phyloP scores from a whole-genome alignment of 2,888 invertebrate genomes.

The Pharmacophagus antenor region DNA sequence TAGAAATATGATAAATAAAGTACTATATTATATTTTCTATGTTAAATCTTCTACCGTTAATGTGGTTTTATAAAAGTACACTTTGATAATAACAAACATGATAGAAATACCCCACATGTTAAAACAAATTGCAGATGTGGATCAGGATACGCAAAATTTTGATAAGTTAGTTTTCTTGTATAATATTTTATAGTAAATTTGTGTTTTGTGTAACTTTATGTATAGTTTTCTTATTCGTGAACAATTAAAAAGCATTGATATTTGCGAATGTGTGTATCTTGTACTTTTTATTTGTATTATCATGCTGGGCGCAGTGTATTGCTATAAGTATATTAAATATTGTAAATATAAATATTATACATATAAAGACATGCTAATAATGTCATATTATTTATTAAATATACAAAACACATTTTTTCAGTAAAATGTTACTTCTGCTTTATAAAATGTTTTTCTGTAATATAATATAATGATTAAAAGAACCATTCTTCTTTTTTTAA shows the following conservation, averaged over 20 bases:
- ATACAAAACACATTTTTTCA: no score
- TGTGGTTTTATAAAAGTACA: neutral
- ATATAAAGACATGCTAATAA: no score
- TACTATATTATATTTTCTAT: neutral
- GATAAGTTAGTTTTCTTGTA: neutral
- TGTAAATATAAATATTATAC: no score
- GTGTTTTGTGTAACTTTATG: neutral
- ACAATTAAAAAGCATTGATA: neutral
- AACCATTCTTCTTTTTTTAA: no score
- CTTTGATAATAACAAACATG: neutral
- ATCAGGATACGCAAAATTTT: neutral
- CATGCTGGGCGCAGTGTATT: no score
- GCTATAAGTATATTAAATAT: no score
- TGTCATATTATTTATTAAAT: no score
- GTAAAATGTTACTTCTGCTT: no score
- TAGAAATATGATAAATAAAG: neutral
- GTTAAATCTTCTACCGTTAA: neutral
- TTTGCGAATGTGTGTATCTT: no score
- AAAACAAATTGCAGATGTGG: neutral
- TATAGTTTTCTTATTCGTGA: neutral
- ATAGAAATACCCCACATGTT: neutral
- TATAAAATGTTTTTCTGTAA: no score
- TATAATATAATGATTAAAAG: no score
- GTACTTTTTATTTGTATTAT: no score
- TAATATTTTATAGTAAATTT: neutral